Percentiles rank a stretch among this genome's conserved stretches.
Conservation (phyloP, 1,140 invertebrate genomes). For the Mamestra configurata region DNA sequence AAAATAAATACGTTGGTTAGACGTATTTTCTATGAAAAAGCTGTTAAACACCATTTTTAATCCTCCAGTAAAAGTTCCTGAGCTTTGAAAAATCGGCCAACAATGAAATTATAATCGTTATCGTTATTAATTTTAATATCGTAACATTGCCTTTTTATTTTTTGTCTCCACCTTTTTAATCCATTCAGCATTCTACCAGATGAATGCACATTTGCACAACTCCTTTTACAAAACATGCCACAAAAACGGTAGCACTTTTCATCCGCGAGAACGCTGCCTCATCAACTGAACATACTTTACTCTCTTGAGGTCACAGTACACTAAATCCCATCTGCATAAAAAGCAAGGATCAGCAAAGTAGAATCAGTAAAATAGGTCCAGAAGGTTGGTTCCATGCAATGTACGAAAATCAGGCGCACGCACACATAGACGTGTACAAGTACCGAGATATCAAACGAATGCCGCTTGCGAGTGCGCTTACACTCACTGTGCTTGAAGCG, state of each 20-base stretch:
- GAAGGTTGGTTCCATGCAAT: background rate
- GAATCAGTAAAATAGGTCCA: conserved; percentile 75
- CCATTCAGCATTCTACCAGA: background rate
- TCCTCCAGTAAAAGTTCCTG: too few species aligned
- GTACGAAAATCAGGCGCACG: background rate
- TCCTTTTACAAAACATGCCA: background rate
- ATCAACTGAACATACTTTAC: conserved; percentile 6
- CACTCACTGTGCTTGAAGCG: too few species aligned
- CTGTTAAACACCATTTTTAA: too few species aligned
- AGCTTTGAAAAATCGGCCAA: too few species aligned
- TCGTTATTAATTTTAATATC: background rate
- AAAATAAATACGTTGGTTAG: too few species aligned
- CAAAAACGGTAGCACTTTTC: background rate
- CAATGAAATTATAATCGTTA: too few species aligned
- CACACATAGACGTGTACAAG: too few species aligned
- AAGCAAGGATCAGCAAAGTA: conserved; percentile 73
- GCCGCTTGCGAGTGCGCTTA: too few species aligned
- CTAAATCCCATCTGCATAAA: conserved; percentile 54
- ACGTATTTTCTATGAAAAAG: too few species aligned
- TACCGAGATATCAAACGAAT: too few species aligned
- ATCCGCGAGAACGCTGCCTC: background rate
- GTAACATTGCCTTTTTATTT: background rate
- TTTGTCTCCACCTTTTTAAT: background rate
- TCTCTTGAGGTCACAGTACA: conserved; percentile 11
- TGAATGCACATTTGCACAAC: background rate